These are phyloP conservation scores for Calidris pugnax DNA, from an alignment of 2,113 vertebrate species.

Conservation along the genomic window DNA sequence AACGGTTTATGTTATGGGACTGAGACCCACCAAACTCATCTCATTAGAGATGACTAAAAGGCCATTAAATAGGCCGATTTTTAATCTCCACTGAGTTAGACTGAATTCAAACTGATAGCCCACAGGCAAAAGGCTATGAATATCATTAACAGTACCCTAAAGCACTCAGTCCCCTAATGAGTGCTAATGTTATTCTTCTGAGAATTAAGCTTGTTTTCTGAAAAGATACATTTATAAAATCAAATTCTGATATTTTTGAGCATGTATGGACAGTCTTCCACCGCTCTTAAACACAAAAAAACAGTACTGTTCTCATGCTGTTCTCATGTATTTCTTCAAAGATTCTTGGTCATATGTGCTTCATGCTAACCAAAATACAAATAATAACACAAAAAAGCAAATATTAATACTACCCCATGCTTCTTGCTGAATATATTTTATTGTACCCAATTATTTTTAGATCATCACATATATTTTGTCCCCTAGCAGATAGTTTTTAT, in stretches of 20 bases:
- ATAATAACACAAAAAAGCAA: neutral
- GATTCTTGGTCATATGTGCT: neutral
- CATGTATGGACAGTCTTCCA: neutral
- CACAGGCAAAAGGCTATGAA: constrained; percentile 51
- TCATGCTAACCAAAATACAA: neutral
- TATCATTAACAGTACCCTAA: constrained; percentile 53
- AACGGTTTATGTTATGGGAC: neutral
- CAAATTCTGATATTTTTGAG: constrained; percentile 6
- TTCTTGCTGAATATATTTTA: neutral
- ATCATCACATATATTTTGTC: neutral
- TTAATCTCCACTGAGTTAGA: constrained; percentile 27
- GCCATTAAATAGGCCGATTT: constrained; percentile 52
- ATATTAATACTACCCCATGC: neutral
- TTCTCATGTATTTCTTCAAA: neutral
- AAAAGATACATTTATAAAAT: constrained; percentile 56
- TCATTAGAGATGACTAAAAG: constrained; percentile 25
- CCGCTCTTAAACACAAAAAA: neutral
- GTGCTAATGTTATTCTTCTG: constrained; percentile 56
- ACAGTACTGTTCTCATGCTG: neutral
- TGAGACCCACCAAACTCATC: constrained; percentile 22
- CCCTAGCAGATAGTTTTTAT: neutral
- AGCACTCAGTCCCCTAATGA: constrained; percentile 39
- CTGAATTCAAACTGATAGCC: constrained; percentile 53
- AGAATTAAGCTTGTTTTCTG: constrained; percentile 63
- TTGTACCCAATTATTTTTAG: neutral